Evolutionary conservation across 2,888 invertebrate species (phyloP), one percentile per base, ranked within the genome.

Genomic region (Allygus modestus): DNA sequence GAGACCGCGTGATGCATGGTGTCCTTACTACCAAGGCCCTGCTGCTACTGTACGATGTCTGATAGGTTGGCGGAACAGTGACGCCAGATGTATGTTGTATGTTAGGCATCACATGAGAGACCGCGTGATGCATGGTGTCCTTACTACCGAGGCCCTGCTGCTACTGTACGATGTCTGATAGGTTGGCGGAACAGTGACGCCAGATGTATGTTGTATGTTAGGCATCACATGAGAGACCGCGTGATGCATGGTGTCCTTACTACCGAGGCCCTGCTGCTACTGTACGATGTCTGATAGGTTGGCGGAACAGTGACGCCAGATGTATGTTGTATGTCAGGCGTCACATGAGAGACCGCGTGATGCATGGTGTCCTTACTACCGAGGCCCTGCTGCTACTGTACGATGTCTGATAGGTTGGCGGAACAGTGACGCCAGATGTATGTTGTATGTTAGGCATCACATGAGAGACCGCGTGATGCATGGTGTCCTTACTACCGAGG

Each of bases 191-290:
- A 17, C n/a, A 51, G 51, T 17, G n/a, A 17, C 51, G n/a, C 2
- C 15, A 51, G 12, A 51, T 17, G n/a, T 51, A 17, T 51, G 51
- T 4, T 37, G 37, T 51, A n/a, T n/a, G n/a, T n/a, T n/a, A 51
- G n/a, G 51, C 17, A 17, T 51, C 51, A 51, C 51, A 51, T 51
- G 51, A 51, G 51, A 17, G 9, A 51, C 51, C 51, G 51, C 51
- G 51, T 51, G 51, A 51, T 51, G 51, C 51, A 51, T 15, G 51
- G 51, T 51, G 51, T 51, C 51, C 51, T 51, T 51, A 51, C 51
- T 9, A 17, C n/a, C 51, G 15, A 17, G 51, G 51, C 51, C 51
- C 15, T 17, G 51, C 51, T 2, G 2, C 54, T 54, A 54, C 54
- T 54, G 54, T 54, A 11, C 5, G 54, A 1, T 54, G 54, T 11